Conservation (phyloP, 2,113 vertebrate species). For the Mastomys natalensis region DNA sequence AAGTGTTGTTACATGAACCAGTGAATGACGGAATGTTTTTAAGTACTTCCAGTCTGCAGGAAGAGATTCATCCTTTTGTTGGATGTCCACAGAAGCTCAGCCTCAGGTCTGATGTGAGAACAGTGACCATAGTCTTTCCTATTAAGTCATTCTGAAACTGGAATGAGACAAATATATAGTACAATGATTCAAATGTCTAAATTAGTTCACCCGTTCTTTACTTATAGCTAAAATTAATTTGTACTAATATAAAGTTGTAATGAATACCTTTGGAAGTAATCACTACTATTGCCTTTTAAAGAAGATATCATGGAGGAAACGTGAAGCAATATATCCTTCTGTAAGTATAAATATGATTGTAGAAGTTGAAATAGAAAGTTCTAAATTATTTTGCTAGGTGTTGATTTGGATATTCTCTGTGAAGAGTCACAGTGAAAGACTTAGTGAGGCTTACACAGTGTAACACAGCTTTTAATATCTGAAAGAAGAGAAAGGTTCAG, state of each 20-base stretch:
- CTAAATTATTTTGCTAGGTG: not conserved
- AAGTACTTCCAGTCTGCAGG: not conserved
- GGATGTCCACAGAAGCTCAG: not conserved
- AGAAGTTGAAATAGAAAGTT: not conserved
- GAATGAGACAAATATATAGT: slow-evolving; percentile 40
- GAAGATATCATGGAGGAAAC: not conserved
- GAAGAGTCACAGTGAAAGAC: not conserved
- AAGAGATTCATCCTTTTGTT: not conserved
- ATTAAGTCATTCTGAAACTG: slow-evolving; percentile 13
- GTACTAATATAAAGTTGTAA: not conserved
- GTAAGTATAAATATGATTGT: not conserved
- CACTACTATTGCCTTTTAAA: not conserved
- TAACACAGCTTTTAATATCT: not conserved
- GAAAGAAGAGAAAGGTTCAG: not conserved
- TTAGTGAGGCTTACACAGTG: not conserved
- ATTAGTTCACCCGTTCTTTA: not conserved
- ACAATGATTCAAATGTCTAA: slow-evolving; percentile 43
- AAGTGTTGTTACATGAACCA: not conserved
- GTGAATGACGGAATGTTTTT: not conserved
- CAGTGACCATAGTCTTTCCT: slow-evolving; percentile 37
- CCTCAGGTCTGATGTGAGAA: not conserved
- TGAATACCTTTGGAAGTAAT: slow-evolving; percentile 22
- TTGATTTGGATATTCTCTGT: not conserved
- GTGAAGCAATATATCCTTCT: slow-evolving; percentile 18
- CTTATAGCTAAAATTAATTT: slow-evolving; percentile 49